Evolutionary conservation across 2,888 invertebrate species (phyloP).

Genomic region (Drosophila putrida): DNA sequence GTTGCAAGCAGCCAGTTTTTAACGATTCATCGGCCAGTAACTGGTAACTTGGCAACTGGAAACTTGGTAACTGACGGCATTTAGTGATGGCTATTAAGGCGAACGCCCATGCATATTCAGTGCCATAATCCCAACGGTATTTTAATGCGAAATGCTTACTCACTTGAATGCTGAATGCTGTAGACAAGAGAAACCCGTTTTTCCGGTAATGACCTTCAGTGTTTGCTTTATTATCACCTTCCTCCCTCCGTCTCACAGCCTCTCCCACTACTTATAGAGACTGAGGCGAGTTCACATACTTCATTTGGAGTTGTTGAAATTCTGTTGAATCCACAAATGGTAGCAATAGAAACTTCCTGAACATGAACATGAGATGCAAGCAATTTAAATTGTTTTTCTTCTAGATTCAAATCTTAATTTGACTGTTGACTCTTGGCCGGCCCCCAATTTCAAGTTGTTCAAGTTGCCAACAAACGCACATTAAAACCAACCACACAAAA

Average conservation of each 20-base stretch:
- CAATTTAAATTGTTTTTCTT: conserved; percentile 29
- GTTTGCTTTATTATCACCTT: conserved; percentile 62
- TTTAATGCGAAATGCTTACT: conserved; percentile 79
- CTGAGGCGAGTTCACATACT: conserved; percentile 41
- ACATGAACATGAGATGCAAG: conserved; percentile 59
- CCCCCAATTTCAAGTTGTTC: conserved; percentile 22
- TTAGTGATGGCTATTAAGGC: conserved; percentile 69
- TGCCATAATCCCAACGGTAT: conserved; percentile 78
- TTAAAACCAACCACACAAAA: conserved; percentile 16
- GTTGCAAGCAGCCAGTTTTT: conserved; percentile 24
- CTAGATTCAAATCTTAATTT: conserved; percentile 22
- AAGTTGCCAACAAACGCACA: conserved; percentile 25
- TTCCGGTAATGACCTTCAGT: conserved; percentile 82
- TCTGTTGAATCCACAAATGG: conserved; percentile 55
- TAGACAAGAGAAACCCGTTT: conserved; percentile 67
- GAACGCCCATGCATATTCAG: conserved; percentile 79
- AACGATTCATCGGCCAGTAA: conserved; percentile 28
- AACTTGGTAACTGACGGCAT: conserved; percentile 57
- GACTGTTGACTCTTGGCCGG: background rate
- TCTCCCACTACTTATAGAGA: background rate
- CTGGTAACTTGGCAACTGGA: conserved; percentile 53
- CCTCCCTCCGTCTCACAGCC: background rate
- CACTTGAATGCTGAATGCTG: conserved; percentile 53
- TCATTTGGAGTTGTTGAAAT: conserved; percentile 37
- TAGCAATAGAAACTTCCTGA: conserved; percentile 53